Evolutionary conservation across 2,888 invertebrate species (phyloP).

Genomic region (Chalcosyrphus nemorum): DNA sequence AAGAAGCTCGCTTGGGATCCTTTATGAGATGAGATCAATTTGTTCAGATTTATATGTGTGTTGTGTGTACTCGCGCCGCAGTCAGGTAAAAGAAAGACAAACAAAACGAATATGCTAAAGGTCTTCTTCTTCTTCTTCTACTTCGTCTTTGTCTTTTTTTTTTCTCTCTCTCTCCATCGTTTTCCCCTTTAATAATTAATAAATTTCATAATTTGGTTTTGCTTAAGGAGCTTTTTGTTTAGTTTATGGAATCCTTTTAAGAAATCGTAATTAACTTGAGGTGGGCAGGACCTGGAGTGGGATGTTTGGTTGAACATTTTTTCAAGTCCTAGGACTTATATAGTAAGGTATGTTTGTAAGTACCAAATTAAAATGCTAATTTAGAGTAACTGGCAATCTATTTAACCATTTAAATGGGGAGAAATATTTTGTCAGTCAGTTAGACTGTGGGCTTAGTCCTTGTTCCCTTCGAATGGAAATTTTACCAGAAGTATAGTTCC

Average conservation of each 20-base stretch:
- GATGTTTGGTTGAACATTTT: slow-evolving; percentile 1
- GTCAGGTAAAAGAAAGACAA: slow-evolving; percentile 18
- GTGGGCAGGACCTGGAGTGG: slow-evolving; percentile 16
- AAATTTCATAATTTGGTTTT: slow-evolving; percentile 69
- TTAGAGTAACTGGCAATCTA: not conserved
- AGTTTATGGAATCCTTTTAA: slow-evolving; percentile 67
- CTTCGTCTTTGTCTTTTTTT: not conserved
- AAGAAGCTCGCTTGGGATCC: slow-evolving; percentile 42
- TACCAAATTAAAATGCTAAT: not conserved
- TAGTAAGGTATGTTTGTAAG: not conserved
- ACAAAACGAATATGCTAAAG: slow-evolving; percentile 33
- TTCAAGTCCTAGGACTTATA: not conserved
- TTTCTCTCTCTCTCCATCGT: not conserved
- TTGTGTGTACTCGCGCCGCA: slow-evolving; percentile 15
- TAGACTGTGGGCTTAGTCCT: no score
- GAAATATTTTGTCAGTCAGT: no score
- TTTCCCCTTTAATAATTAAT: slow-evolving; percentile 60
- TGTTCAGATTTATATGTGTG: slow-evolving; percentile 58
- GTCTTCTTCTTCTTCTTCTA: not conserved
- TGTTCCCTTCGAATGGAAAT: no score
- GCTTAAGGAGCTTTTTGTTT: slow-evolving; percentile 56
- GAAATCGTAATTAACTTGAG: slow-evolving; percentile 65
- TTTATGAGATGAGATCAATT: slow-evolving; percentile 69
- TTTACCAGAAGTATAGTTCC: no score
- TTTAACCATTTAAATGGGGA: not conserved